Evolutionary conservation across 2,113 vertebrate species (phyloP).

Genomic region (Cervus canadensis): DNA sequence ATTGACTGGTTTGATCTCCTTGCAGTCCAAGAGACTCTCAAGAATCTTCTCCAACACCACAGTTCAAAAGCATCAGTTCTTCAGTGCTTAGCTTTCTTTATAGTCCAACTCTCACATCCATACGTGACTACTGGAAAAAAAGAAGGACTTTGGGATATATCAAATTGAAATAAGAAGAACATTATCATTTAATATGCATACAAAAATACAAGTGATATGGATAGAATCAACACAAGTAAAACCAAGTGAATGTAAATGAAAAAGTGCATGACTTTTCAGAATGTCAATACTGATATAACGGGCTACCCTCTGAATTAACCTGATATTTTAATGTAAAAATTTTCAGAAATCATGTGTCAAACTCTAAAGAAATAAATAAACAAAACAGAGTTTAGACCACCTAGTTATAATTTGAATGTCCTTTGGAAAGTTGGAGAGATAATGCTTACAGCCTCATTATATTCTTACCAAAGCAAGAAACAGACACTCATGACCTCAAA

Average conservation of each 20-base stretch:
- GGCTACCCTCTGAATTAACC: neutral
- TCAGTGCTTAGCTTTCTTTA: neutral
- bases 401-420: neutral
- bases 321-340: neutral
- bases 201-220: neutral
- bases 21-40: neutral
- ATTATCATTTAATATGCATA: neutral
- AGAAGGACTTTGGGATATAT: neutral
- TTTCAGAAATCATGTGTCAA: neutral
- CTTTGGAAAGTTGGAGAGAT: neutral
- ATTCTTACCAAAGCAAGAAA: slow-evolving; percentile 29
- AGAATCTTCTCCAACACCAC: neutral
- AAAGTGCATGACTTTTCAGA: neutral
- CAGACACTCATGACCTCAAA: neutral
- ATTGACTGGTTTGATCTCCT: neutral
- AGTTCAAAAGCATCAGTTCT: neutral
- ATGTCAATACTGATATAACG: neutral
- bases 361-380: slow-evolving; percentile 27
- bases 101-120: neutral
- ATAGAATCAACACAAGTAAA: neutral
- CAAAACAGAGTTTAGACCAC: neutral
- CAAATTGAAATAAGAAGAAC: neutral
- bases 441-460: neutral
- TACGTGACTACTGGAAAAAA: neutral
- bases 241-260: neutral